phyloP scores from a whole-genome alignment of 23 tunicate species.

The Phallusia fumigata region DNA sequence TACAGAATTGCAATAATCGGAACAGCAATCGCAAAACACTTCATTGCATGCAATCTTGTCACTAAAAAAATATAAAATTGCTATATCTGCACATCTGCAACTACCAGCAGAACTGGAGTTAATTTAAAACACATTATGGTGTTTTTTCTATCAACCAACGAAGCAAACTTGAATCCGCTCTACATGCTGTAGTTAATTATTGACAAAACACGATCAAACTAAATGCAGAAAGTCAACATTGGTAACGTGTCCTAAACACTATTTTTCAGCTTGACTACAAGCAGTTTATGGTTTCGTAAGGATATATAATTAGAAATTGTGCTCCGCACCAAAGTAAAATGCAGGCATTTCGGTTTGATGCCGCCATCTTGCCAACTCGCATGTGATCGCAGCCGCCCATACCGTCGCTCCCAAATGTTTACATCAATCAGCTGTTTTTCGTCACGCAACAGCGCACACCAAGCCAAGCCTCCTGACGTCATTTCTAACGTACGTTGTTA shows the following conservation, averaged over 20 bases:
- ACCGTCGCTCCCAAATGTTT: slow-evolving; percentile 28
- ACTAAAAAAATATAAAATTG: no score
- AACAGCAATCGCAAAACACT: background rate
- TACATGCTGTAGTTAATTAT: no score
- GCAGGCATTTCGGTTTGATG: background rate
- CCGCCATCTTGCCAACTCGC: slow-evolving; percentile 10
- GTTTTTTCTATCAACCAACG: no score
- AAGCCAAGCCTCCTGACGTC: slow-evolving; percentile 19
- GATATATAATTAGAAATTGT: no score
- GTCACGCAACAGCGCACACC: slow-evolving; percentile 40
- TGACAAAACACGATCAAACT: no score
- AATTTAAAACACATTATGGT: no score
- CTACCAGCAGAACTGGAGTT: no score
- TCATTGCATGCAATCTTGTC: background rate
- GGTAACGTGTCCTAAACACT: background rate
- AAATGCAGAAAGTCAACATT: background rate
- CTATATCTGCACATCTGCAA: no score
- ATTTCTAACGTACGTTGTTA: slow-evolving; percentile 33
- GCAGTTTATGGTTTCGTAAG: no score
- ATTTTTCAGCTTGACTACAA: no score
- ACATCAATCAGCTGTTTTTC: slow-evolving; percentile 77
- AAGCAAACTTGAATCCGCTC: no score
- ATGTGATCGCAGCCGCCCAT: background rate
- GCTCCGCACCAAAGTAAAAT: background rate
- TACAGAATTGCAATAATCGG: background rate